Base-by-base conservation (phyloP, 2,888 invertebrate species). In the Arenicola marina region DNA sequence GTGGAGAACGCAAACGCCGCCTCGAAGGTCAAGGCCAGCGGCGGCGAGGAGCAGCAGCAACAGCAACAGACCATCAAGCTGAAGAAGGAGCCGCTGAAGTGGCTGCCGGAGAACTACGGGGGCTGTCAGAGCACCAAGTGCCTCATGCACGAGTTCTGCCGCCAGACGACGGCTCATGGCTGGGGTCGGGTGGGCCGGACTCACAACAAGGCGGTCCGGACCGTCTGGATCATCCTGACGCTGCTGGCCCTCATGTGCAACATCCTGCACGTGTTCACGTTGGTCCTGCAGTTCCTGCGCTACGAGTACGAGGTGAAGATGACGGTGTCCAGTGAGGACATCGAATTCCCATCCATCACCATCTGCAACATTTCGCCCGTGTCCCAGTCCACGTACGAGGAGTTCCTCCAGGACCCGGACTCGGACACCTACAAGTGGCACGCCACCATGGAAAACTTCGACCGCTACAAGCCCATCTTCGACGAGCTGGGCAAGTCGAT, bases 301-400 rank as follows among this genome's bases (percentile, higher is more conserved):
- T 62, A 32, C 53, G 26, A 34, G 4, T 56, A 56, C 26, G 64
- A 64, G 33, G 31, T 56, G 29, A 43, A 51, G n/a, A 33, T 24
- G 18, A 31, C 38, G 29, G 26, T 62, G 38, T 32, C 24, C 7
- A 34, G 51, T 26, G 24, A n/a, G 2, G 77, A 77, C 75, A 77
- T 78, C 21, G 75, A 77, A 61, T 80, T 77, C 59, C 80, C 80
- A 1, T 73, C 78, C 1, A 73, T 80, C 1, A 76, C 78, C 3
- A 68, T 80, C 34, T 80, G 80, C 63, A 80, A 80, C 67, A 76
- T 76, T 28, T 76, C 75, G 31, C 75, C 78, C 3, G 72, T 77
- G 31, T 79, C 80, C 7, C 59, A 74, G 54, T 69, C 75, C 3
- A 75, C 76, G 59, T 63, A 75, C n/a, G 72, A 73, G 2, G 56